Evolutionary conservation across 2,888 invertebrate species (phyloP), one percentile per base, ranked within the genome.

Genomic region (Fragum sueziense): DNA sequence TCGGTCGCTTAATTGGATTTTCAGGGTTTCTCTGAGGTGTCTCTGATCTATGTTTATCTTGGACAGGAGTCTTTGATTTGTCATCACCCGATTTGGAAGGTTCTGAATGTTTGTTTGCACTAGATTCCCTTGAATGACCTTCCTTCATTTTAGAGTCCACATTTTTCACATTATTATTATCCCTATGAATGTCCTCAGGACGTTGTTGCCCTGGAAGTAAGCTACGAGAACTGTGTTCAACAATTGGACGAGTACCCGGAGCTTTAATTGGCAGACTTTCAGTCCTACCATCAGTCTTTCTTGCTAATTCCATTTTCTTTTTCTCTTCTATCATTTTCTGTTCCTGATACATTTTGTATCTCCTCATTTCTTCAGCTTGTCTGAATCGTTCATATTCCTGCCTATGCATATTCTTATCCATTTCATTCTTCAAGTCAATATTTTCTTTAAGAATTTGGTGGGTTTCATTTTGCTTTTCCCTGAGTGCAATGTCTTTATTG

Each of bases 291-390:
- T 82, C 84, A 67, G 70, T 72, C 72, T 84, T 84, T 47, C 82
- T 65, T 11, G 80, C 76, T 54, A 79, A 69, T 33, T 84, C 81
- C 73, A 80, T 75, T 74, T 81, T 82, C 59, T 81, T 88, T 80
- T 73, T 87, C 71, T 93, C 93, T 74, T 94, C 95, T 31, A 87
- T 86, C 78, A 87, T 77, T 47, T 94, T 92, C 78, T 95, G 94
- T 91, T 96, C 96, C 67, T 96, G 95, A 87, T 96, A 91, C 88
- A 91, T 90, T 70, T 91, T 90, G 70, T 89, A 90, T 17, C 91
- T 84, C 25, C 90, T 82, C 37, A 91, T 82, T 14, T 93, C 92
- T 65, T 93, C 92, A 25, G 88, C 86, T 22, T 89, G 89, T 29
- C 87, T 85, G 70, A 87, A 80, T 81, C 82, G 62, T 74, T 82